Evolutionary conservation across 2,797 vertebrate genomes (phyloP).

Genomic region (Triplophysa yarkandensis): DNA sequence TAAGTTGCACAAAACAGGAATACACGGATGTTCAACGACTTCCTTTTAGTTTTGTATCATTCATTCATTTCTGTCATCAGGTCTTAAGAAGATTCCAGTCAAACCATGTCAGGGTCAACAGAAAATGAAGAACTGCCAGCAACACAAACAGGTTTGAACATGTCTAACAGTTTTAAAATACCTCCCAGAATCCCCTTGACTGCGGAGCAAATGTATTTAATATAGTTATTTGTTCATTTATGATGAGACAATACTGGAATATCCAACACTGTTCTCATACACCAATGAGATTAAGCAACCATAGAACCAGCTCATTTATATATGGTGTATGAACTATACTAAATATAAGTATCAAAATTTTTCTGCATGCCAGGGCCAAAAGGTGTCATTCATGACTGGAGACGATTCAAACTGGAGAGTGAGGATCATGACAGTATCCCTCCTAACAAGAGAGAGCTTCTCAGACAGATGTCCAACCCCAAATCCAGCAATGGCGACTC

Average conservation of each 20-base stretch:
- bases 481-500: conserved; percentile 74
- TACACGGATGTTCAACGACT: neutral
- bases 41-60: neutral
- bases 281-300: neutral
- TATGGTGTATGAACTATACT: too few relatives aligned
- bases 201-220: neutral
- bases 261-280: neutral
- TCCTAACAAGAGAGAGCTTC: conserved; percentile 86
- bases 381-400: conserved; percentile 98
- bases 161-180: neutral
- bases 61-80: conserved; percentile 8
- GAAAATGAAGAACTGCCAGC: conserved; percentile 56
- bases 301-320: neutral
- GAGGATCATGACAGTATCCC: conserved; percentile 83
- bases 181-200: neutral
- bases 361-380: conserved; percentile 85
- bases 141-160: conserved; percentile 58
- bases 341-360: too few relatives aligned
- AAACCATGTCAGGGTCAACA: conserved; percentile 52
- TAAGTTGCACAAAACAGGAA: conserved; percentile 27
- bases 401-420: conserved; percentile 94
- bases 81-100: neutral
- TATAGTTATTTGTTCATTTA: conserved; percentile 1
- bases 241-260: neutral
- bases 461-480: conserved; percentile 91